A percentile compares a stretch with the other conserved stretches of the same genome.
Conservation (phyloP, 1,140 invertebrate species). For the Metaphire vulgaris region DNA sequence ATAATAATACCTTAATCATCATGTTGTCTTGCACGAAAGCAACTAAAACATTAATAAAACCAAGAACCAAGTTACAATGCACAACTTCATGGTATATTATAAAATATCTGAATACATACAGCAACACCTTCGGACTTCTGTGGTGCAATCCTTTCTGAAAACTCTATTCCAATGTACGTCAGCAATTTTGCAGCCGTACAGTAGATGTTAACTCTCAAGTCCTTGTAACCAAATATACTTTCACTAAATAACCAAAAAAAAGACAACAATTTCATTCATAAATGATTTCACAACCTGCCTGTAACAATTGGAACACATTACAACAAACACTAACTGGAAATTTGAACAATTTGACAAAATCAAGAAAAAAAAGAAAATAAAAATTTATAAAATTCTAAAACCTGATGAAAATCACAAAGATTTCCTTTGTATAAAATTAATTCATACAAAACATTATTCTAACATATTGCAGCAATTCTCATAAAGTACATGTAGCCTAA, state of each 20-base stretch:
- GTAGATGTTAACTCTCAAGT: slow-evolving; percentile 70
- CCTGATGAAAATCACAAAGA: not conserved
- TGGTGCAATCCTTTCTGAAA: slow-evolving; percentile 59
- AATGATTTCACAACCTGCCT: slow-evolving; percentile 30
- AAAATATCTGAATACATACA: slow-evolving; percentile 30
- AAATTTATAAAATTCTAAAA: not conserved
- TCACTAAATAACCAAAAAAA: slow-evolving; percentile 55
- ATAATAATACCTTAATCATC: no score
- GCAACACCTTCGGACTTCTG: slow-evolving; percentile 50
- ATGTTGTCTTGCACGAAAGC: no score
- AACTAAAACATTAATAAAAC: not conserved
- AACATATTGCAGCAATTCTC: no score
- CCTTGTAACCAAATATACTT: slow-evolving; percentile 85
- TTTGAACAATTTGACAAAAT: not conserved
- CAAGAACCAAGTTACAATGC: not conserved
- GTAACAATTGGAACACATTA: not conserved
- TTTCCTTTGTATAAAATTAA: not conserved
- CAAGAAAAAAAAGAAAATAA: not conserved
- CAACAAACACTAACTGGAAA: not conserved
- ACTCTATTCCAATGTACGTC: slow-evolving; percentile 65
- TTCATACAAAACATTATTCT: no score
- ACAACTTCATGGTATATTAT: not conserved
- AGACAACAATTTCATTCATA: slow-evolving; percentile 27
- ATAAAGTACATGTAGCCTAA: no score
- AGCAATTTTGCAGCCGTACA: slow-evolving; percentile 73